phyloP scores from a whole-genome alignment of 2,888 invertebrate species.

The Brachypalpus laphriformis region DNA sequence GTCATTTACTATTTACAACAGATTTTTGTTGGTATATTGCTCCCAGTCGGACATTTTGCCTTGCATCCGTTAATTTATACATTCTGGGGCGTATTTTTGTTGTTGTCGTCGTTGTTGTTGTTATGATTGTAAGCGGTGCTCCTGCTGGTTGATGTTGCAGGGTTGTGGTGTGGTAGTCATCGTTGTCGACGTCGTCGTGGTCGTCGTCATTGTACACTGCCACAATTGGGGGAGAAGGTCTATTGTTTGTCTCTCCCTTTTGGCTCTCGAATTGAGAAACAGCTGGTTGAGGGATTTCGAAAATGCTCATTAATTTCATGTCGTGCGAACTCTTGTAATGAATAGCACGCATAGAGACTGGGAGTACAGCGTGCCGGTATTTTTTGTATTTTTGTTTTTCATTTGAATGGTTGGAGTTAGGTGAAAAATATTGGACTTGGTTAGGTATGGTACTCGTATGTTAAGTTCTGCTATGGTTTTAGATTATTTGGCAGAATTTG shows the following conservation, averaged over 20 bases:
- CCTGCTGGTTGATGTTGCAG: conserved; percentile 23
- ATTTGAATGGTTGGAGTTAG: background rate
- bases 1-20: conserved; percentile 81
- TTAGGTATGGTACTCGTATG: too few relatives aligned
- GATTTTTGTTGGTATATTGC: conserved; percentile 55
- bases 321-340: conserved; percentile 23
- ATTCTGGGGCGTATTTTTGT: conserved; percentile 17
- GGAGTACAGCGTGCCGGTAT: background rate
- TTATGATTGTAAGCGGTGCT: conserved; percentile 12
- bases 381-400: background rate
- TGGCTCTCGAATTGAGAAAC: conserved; percentile 18
- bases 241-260: conserved; percentile 18
- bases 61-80: conserved; percentile 59
- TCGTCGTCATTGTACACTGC: conserved; percentile 6
- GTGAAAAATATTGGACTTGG: background rate
- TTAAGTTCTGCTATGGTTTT: too few relatives aligned
- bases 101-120: conserved; percentile 23
- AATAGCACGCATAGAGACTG: conserved; percentile 2
- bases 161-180: conserved; percentile 5
- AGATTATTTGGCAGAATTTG: too few relatives aligned
- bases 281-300: conserved; percentile 41
- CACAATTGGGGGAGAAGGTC: background rate
- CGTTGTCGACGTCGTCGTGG: conserved; percentile 24
- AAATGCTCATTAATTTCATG: conserved; percentile 50
- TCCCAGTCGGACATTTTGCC: conserved; percentile 54